Conservation (phyloP, 30 jellyfish, hydroid and myxozoan species). For the Sanderia malayensis region DNA sequence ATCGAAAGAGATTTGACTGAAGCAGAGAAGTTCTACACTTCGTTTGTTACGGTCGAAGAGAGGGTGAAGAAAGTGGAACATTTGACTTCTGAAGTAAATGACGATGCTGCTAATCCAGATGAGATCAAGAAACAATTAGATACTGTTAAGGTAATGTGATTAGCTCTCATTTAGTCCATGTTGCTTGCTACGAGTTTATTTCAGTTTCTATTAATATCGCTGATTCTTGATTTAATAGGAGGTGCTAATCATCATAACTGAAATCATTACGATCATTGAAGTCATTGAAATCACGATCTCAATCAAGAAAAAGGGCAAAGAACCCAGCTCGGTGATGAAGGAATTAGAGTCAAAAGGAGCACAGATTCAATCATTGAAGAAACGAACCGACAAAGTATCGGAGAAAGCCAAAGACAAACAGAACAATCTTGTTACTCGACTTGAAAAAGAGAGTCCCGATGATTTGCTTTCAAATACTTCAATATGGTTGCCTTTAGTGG, state of each 20-base stretch:
- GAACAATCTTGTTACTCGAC: conserved; percentile 23
- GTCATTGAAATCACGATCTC: conserved; percentile 67
- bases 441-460: conserved; percentile 47
- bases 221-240: conserved; percentile 34
- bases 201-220: no score
- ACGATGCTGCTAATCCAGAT: conserved; percentile 46
- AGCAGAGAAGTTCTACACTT: conserved; percentile 51
- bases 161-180: no score
- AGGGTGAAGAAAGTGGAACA: conserved; percentile 43
- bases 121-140: conserved; percentile 26
- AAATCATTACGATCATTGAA: conserved; percentile 66
- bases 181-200: no score
- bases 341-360: conserved; percentile 41
- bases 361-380: conserved; percentile 41
- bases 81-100: conserved; percentile 42
- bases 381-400: conserved; percentile 14
- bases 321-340: conserved; percentile 38
- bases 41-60: conserved; percentile 36
- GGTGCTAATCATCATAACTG: conserved; percentile 63
- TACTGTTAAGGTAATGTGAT: conserved; percentile 25
- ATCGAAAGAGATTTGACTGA: conserved; percentile 51
- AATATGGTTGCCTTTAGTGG: conserved; percentile 68
- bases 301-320: conserved; percentile 34
- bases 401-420: conserved; percentile 61
- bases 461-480: conserved; percentile 38